Percentiles rank a stretch among this genome's conserved stretches.
These are phyloP conservation scores for Planococcus citri DNA, from an alignment of 1,140 invertebrate genomes.

Conservation along the genomic window DNA sequence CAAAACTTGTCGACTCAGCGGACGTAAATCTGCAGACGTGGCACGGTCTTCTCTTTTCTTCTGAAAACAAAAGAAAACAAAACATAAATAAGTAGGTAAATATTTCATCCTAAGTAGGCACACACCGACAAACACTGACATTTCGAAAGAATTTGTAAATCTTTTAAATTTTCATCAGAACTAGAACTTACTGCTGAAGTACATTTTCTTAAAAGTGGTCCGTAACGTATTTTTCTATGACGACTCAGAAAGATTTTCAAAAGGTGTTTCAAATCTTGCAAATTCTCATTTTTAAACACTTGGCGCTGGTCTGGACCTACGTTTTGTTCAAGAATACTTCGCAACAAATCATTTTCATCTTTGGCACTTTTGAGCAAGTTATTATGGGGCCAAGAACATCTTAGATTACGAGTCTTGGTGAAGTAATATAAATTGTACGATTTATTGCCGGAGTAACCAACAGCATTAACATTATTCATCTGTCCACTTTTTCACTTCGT, in stretches of 20 bases:
- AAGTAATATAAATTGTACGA: not conserved
- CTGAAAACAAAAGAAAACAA: not conserved
- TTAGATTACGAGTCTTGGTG: not conserved
- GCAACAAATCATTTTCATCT: not conserved
- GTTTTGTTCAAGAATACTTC: not conserved
- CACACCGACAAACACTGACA: too few relatives aligned
- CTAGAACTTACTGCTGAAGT: not conserved
- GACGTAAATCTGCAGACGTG: not conserved
- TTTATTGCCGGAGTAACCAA: not conserved
- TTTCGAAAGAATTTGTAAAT: too few relatives aligned
- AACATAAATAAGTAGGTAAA: conserved; percentile 10
- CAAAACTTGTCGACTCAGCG: not conserved
- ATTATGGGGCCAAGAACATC: not conserved
- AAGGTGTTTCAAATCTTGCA: not conserved
- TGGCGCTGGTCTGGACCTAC: not conserved
- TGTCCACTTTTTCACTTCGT: too few relatives aligned
- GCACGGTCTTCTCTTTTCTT: not conserved
- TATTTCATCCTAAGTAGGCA: too few relatives aligned
- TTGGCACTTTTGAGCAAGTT: not conserved
- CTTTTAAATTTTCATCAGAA: too few relatives aligned
- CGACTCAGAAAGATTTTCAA: not conserved
- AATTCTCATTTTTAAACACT: not conserved
- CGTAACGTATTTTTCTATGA: not conserved
- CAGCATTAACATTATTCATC: not conserved
- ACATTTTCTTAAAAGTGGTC: not conserved